Base-by-base conservation (phyloP, 2,113 vertebrate genomes). In the Motacilla tschutschensis region DNA sequence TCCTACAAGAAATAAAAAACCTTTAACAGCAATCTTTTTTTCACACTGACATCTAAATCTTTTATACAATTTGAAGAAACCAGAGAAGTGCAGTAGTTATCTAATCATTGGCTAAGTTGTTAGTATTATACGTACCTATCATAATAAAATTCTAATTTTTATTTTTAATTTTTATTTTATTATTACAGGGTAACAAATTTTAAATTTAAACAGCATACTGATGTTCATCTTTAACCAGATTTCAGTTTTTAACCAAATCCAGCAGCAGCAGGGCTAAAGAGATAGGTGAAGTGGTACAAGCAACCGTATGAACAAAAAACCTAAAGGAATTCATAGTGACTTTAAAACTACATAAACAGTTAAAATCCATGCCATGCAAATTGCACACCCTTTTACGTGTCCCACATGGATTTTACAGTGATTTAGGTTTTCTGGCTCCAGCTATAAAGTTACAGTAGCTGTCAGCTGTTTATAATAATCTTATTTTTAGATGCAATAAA, bases 161-260 rank as follows among this genome's bases (percentile, higher is more conserved):
- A n/a, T n/a, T 33, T 33, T 33, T 33, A 33, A 33, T 33, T 33
- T 33, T 7, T 33, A 33, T 33, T 33, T 33, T 33, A 33, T 33
- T 33, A 33, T 33, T 33, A 16, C 54, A 69, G 40, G 6, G 8
- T 36, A 71, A 67, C 54, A 41, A 60, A n/a, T 38, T 53, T 83
- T 73, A 69, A 31, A 78, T 86, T 70, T 67, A 25, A 65, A 63
- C 41, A 33, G 1, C 58, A 54, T 36, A 67, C 12, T 66, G 43
- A 29, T 58, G 17, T 36, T 91, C 29, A 29, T 53, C 17, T 40
- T 80, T 57, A 81, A 85, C 25, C 8, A 81, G 29, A 38, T 79
- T 83, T 81, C 64, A 20, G 31, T 83, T 93, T 93, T 91, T 76
- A 89, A 84, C 3, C 35, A 92, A 86, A 80, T 69, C 31, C 55